Evolutionary conservation across 2,888 invertebrate species (phyloP).

Genomic region (Acrocera orbiculus): DNA sequence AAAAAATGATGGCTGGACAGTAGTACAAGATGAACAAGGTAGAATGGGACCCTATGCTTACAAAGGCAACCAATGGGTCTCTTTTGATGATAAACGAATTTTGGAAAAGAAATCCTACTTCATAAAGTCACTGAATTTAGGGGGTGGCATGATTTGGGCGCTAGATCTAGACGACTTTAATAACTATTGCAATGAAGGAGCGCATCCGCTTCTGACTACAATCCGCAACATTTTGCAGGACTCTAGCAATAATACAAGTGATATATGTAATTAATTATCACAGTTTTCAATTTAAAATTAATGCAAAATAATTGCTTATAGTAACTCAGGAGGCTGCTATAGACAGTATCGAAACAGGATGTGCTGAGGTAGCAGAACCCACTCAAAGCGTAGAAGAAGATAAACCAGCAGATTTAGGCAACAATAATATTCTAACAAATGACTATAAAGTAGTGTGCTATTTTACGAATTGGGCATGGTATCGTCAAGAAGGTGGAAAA

Average conservation of each 20-base stretch:
- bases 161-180: constrained; percentile 75
- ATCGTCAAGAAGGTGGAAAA: constrained; percentile 65
- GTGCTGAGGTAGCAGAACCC: too few relatives aligned
- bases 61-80: constrained; percentile 81
- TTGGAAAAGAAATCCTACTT: constrained; percentile 63
- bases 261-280: too few relatives aligned
- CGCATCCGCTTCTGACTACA: constrained; percentile 61
- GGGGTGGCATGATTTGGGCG: constrained; percentile 85
- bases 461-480: constrained; percentile 92
- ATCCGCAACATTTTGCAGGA: too few relatives aligned
- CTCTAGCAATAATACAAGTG: too few relatives aligned
- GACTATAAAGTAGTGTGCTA: constrained; percentile 72
- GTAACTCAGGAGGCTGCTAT: too few relatives aligned
- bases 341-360: too few relatives aligned
- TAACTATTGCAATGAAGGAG: constrained; percentile 60
- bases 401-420: constrained; percentile 1
- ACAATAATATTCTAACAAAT: constrained; percentile 10
- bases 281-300: too few relatives aligned
- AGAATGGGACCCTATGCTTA: constrained; percentile 80
- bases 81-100: constrained; percentile 68
- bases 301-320: too few relatives aligned
- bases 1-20: constrained; percentile 57
- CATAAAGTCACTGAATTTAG: constrained; percentile 56
- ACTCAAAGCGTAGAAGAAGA: constrained; percentile 14
- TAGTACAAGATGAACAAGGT: constrained; percentile 56